Evolutionary conservation across 1,140 invertebrate genomes (phyloP), one percentile per base, ranked within the genome.

Genomic region (Dufourea novaeangliae): DNA sequence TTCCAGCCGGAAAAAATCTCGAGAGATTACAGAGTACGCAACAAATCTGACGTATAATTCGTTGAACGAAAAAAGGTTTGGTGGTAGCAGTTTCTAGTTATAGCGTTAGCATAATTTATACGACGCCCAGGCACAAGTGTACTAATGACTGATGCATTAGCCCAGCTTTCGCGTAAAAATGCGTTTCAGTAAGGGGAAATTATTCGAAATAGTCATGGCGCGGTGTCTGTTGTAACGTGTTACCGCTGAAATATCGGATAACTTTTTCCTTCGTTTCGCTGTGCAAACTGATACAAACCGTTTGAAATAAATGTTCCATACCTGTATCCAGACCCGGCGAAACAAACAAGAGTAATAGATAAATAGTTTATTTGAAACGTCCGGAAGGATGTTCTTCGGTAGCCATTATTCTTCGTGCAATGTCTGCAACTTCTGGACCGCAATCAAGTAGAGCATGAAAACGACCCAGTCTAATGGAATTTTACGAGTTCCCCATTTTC

Each of bases 391-490:
- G 44, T 41, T 54, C 54, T 66, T 79, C 52, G 66, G 57, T 75
- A 52, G 59, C 62, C 77, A 68, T 79, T 79, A 75, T 39, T 75
- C 54, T 61, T 61, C n/a, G 63, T 68, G 57, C 63, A 57, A n/a
- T 52, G 52, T 57, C 56, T 44, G 44, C 46, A 63, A 77, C 6
- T 75, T 44, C 41, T 44, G 39, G 39, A 39, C 78, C 46, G 73
- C 64, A 80, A 77, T 70, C 57, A 80, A 63, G 64, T 44, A 25
- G 39, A 57, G 41, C 25, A 32, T 52, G 29, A 69, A 64, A 80
- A 77, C 63, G 73, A 62, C 57, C 63, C 20, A 39, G 39, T 32
- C 66, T 80, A 80, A 80, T 80, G 78, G 52, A 78, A 77, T 80
- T 80, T 80, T 70, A 57, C 66, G 66, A 54, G 59, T 80, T 62